phyloP scores from a whole-genome alignment of 2,888 invertebrate species.

The Phyllotreta cruciferae region DNA sequence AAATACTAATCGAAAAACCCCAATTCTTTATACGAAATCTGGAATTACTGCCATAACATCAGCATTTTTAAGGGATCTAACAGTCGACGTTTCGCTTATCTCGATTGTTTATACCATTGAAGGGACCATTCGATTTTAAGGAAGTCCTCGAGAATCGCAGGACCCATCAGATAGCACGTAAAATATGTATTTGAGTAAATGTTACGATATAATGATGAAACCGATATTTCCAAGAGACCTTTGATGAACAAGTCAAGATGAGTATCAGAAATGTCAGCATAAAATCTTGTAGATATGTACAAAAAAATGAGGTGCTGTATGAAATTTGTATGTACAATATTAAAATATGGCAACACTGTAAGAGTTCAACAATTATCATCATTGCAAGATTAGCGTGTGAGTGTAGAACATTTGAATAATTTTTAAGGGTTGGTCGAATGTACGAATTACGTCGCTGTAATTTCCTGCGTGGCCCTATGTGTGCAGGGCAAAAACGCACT shows the following conservation, averaged over 20 bases:
- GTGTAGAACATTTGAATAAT: neutral
- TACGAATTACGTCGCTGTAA: constrained; percentile 6
- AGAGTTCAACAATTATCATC: no score
- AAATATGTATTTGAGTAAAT: constrained; percentile 27
- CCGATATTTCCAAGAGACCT: constrained; percentile 12
- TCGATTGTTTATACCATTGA: constrained; percentile 24
- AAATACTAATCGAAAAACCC: neutral
- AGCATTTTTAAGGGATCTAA: constrained; percentile 22
- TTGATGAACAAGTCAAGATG: neutral
- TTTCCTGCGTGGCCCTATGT: constrained; percentile 23
- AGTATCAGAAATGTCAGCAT: no score
- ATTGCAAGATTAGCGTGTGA: no score
- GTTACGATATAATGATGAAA: constrained; percentile 13
- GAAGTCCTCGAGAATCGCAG: constrained; percentile 20
- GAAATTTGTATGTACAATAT: no score
- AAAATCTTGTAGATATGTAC: no score
- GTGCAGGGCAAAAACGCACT: constrained; percentile 33
- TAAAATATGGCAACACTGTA: no score
- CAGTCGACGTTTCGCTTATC: constrained; percentile 21
- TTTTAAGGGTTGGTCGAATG: neutral
- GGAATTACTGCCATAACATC: constrained; percentile 16
- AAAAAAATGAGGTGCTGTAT: no score
- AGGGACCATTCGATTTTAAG: constrained; percentile 20
- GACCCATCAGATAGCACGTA: constrained; percentile 25
- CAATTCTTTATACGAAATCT: neutral